These are phyloP conservation scores for Lepus americanus DNA, from an alignment of 2,113 vertebrate genomes.

Conservation along the genomic window DNA sequence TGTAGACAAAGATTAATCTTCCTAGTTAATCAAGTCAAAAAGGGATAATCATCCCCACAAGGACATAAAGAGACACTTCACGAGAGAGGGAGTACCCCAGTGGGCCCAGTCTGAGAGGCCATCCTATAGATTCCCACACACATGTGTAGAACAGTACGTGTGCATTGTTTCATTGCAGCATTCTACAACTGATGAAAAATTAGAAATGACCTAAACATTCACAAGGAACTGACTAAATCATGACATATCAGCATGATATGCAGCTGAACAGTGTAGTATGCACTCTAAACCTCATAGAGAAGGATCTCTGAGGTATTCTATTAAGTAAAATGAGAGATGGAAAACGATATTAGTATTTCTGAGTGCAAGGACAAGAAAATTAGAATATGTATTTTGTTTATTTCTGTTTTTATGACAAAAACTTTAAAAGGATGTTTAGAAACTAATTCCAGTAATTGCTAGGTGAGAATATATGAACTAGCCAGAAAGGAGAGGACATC, in stretches of 20 bases:
- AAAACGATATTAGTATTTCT: neutral
- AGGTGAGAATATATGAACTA: neutral
- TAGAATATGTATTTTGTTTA: neutral
- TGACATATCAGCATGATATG: neutral
- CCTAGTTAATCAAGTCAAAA: constrained; percentile 31
- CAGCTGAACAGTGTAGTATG: neutral
- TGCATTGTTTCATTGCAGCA: neutral
- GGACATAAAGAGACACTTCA: neutral
- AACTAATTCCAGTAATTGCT: neutral
- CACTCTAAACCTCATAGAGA: neutral
- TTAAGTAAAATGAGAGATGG: neutral
- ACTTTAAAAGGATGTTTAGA: neutral
- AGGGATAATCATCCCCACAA: neutral
- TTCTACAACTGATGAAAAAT: neutral
- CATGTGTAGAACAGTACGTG: accelerated
- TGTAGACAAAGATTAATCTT: neutral
- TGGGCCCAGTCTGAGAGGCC: neutral
- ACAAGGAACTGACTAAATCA: neutral
- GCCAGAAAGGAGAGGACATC: neutral
- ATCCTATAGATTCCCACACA: neutral
- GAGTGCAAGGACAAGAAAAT: neutral
- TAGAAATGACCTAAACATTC: neutral
- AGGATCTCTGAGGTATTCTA: neutral
- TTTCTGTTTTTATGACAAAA: constrained; percentile 29
- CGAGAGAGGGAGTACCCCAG: neutral